Evolutionary conservation across 2,797 vertebrate species (phyloP).

Genomic region (Hypotaenidia philippensis): DNA sequence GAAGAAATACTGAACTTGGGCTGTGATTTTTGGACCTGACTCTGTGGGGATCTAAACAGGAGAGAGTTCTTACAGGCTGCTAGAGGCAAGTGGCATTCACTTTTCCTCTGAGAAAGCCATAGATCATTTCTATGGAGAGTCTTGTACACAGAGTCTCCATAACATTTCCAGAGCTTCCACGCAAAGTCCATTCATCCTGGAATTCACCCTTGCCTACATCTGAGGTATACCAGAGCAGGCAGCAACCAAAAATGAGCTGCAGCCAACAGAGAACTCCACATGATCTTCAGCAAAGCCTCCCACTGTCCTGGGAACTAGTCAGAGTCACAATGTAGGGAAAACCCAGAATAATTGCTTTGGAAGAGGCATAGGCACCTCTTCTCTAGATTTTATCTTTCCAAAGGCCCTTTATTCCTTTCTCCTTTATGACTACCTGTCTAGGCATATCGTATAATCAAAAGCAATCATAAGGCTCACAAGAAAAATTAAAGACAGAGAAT

Average conservation of each 20-base stretch:
- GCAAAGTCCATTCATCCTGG: not conserved
- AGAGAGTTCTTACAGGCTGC: not conserved
- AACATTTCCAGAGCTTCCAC: not conserved
- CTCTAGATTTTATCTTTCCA: not conserved
- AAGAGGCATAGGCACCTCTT: not conserved
- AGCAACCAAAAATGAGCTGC: not conserved
- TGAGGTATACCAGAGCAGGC: not conserved
- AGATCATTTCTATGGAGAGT: not conserved
- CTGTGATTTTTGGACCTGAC: not conserved
- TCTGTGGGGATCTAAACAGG: not conserved
- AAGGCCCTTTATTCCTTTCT: not conserved
- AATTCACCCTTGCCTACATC: not conserved
- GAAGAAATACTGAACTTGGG: not conserved
- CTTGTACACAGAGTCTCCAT: not conserved
- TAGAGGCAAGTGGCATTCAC: not conserved
- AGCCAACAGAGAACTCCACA: not conserved
- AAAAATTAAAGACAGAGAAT: slow-evolving; percentile 30
- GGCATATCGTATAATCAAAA: not conserved
- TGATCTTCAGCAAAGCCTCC: not conserved
- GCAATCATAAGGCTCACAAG: not conserved
- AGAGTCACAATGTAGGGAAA: not conserved
- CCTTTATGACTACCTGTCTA: not conserved
- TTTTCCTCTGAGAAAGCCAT: not conserved
- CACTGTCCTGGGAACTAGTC: not conserved
- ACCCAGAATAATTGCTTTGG: not conserved